These are phyloP conservation scores for Poeciliopsis retropinna DNA, from an alignment of 2,113 vertebrate genomes.

Conservation along the genomic window DNA sequence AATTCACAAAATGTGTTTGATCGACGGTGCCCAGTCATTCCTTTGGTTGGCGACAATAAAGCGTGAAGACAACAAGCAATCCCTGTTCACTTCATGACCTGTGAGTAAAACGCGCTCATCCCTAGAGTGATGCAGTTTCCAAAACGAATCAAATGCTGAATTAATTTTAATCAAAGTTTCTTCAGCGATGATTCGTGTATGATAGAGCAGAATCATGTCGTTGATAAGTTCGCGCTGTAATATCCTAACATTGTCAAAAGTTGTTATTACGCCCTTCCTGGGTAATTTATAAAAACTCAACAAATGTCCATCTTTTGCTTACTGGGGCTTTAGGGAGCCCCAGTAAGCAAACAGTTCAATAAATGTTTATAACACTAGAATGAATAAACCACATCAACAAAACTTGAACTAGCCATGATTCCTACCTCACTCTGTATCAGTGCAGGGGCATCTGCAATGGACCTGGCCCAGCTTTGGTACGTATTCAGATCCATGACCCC, in stretches of 20 bases:
- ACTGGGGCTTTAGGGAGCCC: not conserved
- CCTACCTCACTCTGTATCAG: slow-evolving; percentile 79
- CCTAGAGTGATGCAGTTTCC: too few relatives aligned
- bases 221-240: not conserved
- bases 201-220: not conserved
- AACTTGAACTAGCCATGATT: not conserved
- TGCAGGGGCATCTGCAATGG: slow-evolving; percentile 78
- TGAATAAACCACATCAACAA: not conserved
- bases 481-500: slow-evolving; percentile 70
- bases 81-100: too few relatives aligned
- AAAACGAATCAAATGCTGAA: too few relatives aligned
- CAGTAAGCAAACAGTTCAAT: too few relatives aligned
- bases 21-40: too few relatives aligned
- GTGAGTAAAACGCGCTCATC: too few relatives aligned
- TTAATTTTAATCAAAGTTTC: not conserved
- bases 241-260: not conserved
- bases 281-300: not conserved
- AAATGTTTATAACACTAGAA: not conserved
- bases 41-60: too few relatives aligned
- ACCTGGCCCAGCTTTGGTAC: slow-evolving; percentile 83
- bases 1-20: too few relatives aligned
- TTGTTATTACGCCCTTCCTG: not conserved
- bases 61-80: too few relatives aligned
- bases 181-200: not conserved
- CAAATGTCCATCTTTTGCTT: not conserved